Evolutionary conservation across 2,888 invertebrate species (phyloP), one percentile per base, ranked within the genome.

Genomic region (Acrocera orbiculus): DNA sequence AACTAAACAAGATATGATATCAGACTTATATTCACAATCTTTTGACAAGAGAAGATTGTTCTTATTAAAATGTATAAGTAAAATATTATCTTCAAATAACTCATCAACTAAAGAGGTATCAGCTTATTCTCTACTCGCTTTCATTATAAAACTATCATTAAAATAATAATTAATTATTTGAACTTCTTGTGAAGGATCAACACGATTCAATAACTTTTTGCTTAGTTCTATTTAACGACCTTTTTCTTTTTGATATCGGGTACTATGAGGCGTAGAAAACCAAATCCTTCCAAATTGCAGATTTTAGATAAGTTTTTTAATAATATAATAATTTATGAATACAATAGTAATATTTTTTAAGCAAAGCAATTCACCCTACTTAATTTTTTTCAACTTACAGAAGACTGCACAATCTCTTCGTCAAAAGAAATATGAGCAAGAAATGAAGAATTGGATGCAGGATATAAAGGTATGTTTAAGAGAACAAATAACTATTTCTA

Each of bases 401-500:
- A n/a, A n/a, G n/a, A n/a, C n/a, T n/a, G n/a, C n/a, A n/a, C n/a
- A n/a, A n/a, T n/a, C n/a, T n/a, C n/a, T n/a, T n/a, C n/a, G n/a
- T n/a, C n/a, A n/a, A n/a, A n/a, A 19, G 19, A 5, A 19, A 8
- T 5, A 19, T 19, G 19, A 19, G 19, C 5, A 19, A 6, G 5
- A 19, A 23, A 11, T 11, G 23, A 23, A 4, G 73, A 73, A 49
- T 68, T 67, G 52, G 64, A 62, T 48, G 56, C 42, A 48, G 49
- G 69, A 73, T 56, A 59, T 63, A 39, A 72, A 74, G 67, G 76
- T 75, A 46, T n/a, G n/a, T n/a, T n/a, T n/a, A n/a, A n/a, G n/a
- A n/a, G n/a, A n/a, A n/a, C n/a, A n/a, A n/a, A n/a, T n/a, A n/a
- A n/a, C n/a, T n/a, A n/a, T n/a, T n/a, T n/a, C n/a, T n/a, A n/a